A percentile compares a stretch with the other conserved stretches of the same genome.
These are phyloP conservation scores for Sinosuthora webbiana DNA, from an alignment of 2,113 vertebrate species.

Conservation along the genomic window DNA sequence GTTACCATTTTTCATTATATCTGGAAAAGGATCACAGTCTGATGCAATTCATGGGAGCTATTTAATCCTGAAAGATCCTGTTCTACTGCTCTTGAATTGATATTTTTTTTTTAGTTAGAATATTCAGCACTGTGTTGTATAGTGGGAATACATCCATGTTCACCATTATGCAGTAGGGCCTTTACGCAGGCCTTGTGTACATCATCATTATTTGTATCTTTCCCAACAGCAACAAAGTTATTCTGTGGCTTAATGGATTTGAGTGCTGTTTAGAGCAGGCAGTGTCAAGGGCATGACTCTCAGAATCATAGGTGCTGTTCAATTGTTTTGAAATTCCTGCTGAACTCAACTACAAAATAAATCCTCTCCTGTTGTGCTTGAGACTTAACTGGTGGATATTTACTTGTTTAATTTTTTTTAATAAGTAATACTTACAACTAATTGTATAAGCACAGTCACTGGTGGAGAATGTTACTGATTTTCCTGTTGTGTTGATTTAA, in stretches of 20 bases:
- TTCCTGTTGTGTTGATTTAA: neutral
- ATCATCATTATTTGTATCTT: neutral
- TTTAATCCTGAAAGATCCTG: neutral
- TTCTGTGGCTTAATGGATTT: neutral
- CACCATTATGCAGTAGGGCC: neutral
- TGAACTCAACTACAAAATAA: neutral
- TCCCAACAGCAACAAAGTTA: neutral
- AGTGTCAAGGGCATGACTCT: neutral
- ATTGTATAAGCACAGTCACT: neutral
- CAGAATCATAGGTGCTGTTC: neutral
- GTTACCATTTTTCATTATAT: neutral
- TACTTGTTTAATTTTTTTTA: neutral
- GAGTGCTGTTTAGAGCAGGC: neutral
- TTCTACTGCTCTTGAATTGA: neutral
- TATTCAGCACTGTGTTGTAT: neutral
- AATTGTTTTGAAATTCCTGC: neutral
- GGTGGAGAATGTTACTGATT: neutral
- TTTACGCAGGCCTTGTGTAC: neutral
- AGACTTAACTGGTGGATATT: neutral
- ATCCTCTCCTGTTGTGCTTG: neutral
- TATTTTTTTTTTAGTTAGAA: neutral
- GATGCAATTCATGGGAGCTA: neutral
- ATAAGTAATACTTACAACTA: neutral
- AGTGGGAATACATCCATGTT: neutral
- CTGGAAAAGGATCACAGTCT: neutral